Evolutionary conservation across 2,888 invertebrate genomes (phyloP), one percentile per base, ranked within the genome.

Genomic region (Lithophane leautieri): DNA sequence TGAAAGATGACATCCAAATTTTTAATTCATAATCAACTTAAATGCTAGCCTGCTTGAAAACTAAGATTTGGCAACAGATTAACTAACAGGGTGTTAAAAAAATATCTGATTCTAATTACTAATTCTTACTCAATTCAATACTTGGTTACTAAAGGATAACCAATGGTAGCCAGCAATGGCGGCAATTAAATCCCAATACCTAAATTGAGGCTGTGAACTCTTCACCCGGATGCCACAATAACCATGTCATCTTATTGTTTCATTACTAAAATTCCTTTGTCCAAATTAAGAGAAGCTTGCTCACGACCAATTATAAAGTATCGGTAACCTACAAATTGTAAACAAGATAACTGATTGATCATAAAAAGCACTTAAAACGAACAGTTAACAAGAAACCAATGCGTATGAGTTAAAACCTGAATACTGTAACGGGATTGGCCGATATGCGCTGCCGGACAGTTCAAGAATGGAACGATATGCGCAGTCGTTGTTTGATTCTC

Each of bases 341-440:
- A 78, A 73, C 34, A 76, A 40, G 61, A 67, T 52, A 70, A 68
- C 42, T 42, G 52, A 78, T 60, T 7, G 12, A 73, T 40, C 73
- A 70, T 79, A 82, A 82, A 78, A 82, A 63, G 47, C 52, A 16
- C 44, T 62, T 81, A 28, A 58, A 68, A n/a, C 78, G 69, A 70
- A 82, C 78, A 72, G 81, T 80, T 78, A 79, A 76, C 71, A 79
- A 82, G 79, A 79, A 78, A 56, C 61, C 76, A 78, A 79, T 79
- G 86, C 83, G 80, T 87, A 82, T 82, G 83, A 84, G 84, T 82
- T 69, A 50, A 82, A 86, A 86, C 89, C 76, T 82, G 88, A 85
- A 85, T 87, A 79, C 78, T 78, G 66, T 90, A 92, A 90, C 91
- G 89, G 91, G 85, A 92, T 87, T 89, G 89, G 88, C 62, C 79